phyloP scores from a whole-genome alignment of 2,888 invertebrate genomes.

The Epistrophe grossulariae region DNA sequence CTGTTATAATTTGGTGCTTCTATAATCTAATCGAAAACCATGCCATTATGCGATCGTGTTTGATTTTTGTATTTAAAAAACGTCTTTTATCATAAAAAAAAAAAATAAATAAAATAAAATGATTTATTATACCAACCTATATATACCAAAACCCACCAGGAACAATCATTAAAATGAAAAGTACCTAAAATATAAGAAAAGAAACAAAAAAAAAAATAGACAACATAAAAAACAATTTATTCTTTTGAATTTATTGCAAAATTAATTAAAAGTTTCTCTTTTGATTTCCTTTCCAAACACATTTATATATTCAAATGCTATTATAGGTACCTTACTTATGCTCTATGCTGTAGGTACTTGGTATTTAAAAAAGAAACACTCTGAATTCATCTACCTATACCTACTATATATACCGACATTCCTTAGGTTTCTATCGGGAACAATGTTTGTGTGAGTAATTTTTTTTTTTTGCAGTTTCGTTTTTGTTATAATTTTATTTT shows the following conservation, averaged over 20 bases:
- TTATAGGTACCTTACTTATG: neutral
- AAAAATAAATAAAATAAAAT: neutral
- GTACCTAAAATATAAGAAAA: neutral
- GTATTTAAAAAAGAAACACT: neutral
- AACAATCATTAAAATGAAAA: constrained; percentile 41
- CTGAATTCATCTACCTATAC: neutral
- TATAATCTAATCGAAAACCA: too few species aligned
- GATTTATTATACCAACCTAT: constrained; percentile 24
- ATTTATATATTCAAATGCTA: constrained; percentile 55
- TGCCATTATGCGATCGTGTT: too few species aligned
- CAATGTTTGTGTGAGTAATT: neutral
- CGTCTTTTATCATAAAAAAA: too few species aligned
- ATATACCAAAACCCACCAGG: neutral
- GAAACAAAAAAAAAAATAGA: constrained; percentile 41
- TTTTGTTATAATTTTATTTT: neutral
- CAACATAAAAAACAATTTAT: constrained; percentile 74
- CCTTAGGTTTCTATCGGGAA: constrained; percentile 9
- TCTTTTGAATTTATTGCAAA: constrained; percentile 75
- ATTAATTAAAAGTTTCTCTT: constrained; percentile 76
- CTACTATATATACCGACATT: constrained; percentile 1
- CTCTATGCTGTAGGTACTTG: neutral
- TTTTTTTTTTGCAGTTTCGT: neutral
- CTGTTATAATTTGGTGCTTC: too few species aligned
- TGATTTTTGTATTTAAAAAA: too few species aligned
- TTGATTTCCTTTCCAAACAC: constrained; percentile 65